Evolutionary conservation across 2,888 invertebrate genomes (phyloP).

Genomic region (Beris chalybata): DNA sequence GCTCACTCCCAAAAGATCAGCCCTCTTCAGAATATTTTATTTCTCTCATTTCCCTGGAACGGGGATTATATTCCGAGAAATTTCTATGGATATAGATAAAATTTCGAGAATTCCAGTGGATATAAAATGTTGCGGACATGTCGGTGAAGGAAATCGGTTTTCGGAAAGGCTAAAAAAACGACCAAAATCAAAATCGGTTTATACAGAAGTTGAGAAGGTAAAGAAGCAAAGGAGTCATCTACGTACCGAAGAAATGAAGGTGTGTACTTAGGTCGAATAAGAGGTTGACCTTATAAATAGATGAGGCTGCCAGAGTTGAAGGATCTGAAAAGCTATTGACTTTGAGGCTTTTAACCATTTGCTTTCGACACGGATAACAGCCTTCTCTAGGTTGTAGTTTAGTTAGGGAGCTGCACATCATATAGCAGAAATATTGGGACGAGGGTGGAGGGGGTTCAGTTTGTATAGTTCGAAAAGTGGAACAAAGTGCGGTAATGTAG

Average conservation of each 20-base stretch:
- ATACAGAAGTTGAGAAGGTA: background rate
- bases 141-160: too few relatives aligned
- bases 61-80: too few relatives aligned
- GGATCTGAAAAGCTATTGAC: conserved; percentile 33
- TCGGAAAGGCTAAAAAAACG: background rate
- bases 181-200: background rate
- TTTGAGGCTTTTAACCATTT: conserved; percentile 34
- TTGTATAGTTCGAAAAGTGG: background rate
- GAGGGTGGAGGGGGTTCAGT: background rate
- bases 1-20: too few relatives aligned
- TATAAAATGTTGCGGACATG: too few relatives aligned
- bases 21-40: too few relatives aligned
- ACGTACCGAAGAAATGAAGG: background rate
- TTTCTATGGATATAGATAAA: too few relatives aligned
- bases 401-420: background rate
- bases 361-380: conserved; percentile 32
- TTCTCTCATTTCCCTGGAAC: too few relatives aligned
- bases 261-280: conserved; percentile 1
- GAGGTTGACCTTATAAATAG: conserved; percentile 21
- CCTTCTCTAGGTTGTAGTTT: conserved; percentile 13
- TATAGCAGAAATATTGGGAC: too few relatives aligned
- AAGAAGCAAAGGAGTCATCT: conserved; percentile 4
- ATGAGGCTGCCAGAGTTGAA: conserved; percentile 27
- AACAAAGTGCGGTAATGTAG: conserved; percentile 1
- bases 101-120: too few relatives aligned